Base-by-base conservation (phyloP, 1,140 invertebrate genomes). In the Augochlora pura region DNA sequence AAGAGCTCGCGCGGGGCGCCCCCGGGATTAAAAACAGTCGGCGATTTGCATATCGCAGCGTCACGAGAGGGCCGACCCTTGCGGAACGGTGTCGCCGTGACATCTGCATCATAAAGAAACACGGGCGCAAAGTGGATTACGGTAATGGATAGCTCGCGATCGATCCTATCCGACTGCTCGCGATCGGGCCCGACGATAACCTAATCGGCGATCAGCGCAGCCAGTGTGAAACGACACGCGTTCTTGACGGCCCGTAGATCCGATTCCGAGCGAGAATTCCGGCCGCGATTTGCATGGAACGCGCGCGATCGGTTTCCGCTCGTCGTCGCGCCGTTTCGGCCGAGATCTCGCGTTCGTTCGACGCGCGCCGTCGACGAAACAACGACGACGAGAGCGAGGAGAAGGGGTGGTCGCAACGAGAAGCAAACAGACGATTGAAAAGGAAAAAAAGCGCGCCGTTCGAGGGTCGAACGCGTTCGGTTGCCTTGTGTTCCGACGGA, bases 51-150 rank as follows among this genome's bases (percentile, higher is more conserved):
- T 88, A 86, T 88, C 83, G 74, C 69, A 62, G 46, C 1, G 84
- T 85, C 84, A 84, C 73, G 84, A 54, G 18, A n/a, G 2, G 39
- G 27, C 25, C 18, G 9, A 21, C 74, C 83, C 68, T 81, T 74
- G 75, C 81, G 66, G 74, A 78, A 32, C 65, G 57, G 12, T 52
- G 63, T 23, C 54, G 78, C 21, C 74, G 82, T 25, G 62, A 77
- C 82, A 81, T 87, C 84, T 87, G 77, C 86, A 87, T 87, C 42
- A 75, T 82, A 85, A 85, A 86, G 79, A 83, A 52, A 75, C 57
- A 70, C 32, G 49, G 49, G 74, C 64, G 89, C 84, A 86, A 90
- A 90, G 89, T 90, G 89, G 89, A 90, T 90, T 90, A 90, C 83
- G 80, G 88, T 90, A 90, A 90, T 90, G 89, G 89, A 90, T 89